Conservation (phyloP, 1,140 invertebrate genomes). For the Drosophila auraria region DNA sequence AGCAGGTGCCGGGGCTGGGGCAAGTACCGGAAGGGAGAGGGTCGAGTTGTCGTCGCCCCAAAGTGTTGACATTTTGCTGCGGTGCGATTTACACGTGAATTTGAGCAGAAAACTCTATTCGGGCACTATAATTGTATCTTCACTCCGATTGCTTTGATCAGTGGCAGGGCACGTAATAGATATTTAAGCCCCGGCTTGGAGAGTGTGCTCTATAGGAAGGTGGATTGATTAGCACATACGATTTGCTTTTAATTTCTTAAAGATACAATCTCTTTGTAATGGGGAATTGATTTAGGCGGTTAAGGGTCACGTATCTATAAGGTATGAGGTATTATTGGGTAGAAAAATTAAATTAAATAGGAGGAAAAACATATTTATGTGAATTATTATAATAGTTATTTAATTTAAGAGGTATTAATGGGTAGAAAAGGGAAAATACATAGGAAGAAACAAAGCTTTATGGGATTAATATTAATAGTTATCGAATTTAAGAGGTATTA, state of each 20-base stretch:
- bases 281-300: background rate
- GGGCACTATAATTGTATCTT: slow-evolving; percentile 30
- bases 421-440: background rate
- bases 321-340: no score
- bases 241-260: background rate
- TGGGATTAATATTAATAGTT: no score
- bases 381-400: background rate
- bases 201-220: slow-evolving; percentile 25
- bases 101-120: slow-evolving; percentile 60
- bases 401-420: background rate
- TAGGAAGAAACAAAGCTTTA: no score
- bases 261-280: slow-evolving; percentile 1
- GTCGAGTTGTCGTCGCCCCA: background rate
- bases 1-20: slow-evolving; percentile 14
- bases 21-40: background rate
- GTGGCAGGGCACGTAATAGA: slow-evolving; percentile 16
- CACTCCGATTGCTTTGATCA: slow-evolving; percentile 39
- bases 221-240: slow-evolving; percentile 37
- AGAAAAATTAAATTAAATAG: no score
- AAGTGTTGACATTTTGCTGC: slow-evolving; percentile 71
- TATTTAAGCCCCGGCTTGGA: slow-evolving; percentile 22
- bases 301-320: slow-evolving; percentile 1
- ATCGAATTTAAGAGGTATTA: no score
- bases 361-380: no score
- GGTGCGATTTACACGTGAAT: slow-evolving; percentile 59